A percentile compares a stretch with the other conserved stretches of the same genome.
phyloP scores from a whole-genome alignment of 2,888 invertebrate genomes.

The Pharmacophagus antenor region DNA sequence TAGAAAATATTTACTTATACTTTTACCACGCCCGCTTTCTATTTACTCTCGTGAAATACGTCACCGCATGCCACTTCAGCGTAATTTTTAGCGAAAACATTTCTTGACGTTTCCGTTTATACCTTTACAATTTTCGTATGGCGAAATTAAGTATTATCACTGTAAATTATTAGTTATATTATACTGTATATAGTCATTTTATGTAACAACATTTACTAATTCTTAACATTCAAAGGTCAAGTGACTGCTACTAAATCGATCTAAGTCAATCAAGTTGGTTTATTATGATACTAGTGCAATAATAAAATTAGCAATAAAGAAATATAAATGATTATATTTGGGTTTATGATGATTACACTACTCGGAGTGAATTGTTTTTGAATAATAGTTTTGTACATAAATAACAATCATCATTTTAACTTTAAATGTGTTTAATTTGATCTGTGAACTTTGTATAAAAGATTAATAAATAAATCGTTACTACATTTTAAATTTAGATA shows the following conservation, averaged over 20 bases:
- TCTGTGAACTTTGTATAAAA: too few species aligned
- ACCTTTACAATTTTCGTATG: background rate
- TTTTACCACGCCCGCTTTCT: slow-evolving; percentile 46
- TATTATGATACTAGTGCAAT: background rate
- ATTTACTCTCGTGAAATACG: slow-evolving; percentile 41
- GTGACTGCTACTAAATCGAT: background rate
- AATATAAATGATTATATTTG: background rate
- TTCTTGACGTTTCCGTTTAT: slow-evolving; percentile 4
- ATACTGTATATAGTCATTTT: background rate
- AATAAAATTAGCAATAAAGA: background rate
- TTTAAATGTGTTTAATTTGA: too few species aligned
- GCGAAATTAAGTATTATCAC: background rate
- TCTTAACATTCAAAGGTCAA: slow-evolving; percentile 7
- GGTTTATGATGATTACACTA: background rate
- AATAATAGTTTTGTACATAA: too few species aligned
- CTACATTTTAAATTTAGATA: too few species aligned
- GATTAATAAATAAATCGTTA: too few species aligned
- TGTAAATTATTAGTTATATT: background rate
- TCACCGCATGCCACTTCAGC: slow-evolving; percentile 39
- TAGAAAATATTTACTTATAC: slow-evolving; percentile 36
- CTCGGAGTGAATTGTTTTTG: background rate
- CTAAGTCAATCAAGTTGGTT: slow-evolving; percentile 3
- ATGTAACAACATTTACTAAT: background rate
- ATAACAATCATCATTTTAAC: too few species aligned
- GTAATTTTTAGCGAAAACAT: slow-evolving; percentile 34